These are phyloP conservation scores for Lobophora halterata DNA, from an alignment of 2,888 invertebrate genomes.

Conservation along the genomic window DNA sequence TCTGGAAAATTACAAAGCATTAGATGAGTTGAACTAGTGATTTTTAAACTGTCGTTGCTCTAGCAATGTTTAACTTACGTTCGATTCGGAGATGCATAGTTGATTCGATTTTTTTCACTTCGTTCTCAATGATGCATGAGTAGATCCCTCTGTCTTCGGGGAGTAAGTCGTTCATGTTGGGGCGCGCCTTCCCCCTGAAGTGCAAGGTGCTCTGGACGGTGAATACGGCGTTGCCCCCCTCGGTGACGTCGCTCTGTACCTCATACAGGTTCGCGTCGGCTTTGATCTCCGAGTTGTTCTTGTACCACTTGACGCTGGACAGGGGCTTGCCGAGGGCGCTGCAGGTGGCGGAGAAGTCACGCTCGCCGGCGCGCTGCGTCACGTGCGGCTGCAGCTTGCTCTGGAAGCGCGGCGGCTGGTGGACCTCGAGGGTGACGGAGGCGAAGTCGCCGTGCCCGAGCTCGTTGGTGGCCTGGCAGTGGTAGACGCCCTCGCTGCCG, in stretches of 20 bases:
- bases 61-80: too few species aligned
- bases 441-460: slow-evolving; percentile 92
- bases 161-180: slow-evolving; percentile 87
- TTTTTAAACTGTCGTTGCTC: too few species aligned
- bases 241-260: slow-evolving; percentile 88
- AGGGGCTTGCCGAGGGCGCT: slow-evolving; percentile 94
- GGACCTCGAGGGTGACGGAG: slow-evolving; percentile 91
- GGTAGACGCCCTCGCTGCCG: slow-evolving; percentile 93
- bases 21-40: background rate
- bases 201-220: slow-evolving; percentile 91
- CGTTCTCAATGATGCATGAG: slow-evolving; percentile 93
- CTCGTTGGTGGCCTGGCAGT: slow-evolving; percentile 94
- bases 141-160: slow-evolving; percentile 94
- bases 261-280: slow-evolving; percentile 90
- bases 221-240: slow-evolving; percentile 88
- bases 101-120: slow-evolving; percentile 92
- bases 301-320: slow-evolving; percentile 91
- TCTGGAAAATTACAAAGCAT: slow-evolving; percentile 70
- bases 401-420: slow-evolving; percentile 93
- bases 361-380: slow-evolving; percentile 89
- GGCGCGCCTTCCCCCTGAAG: slow-evolving; percentile 89
- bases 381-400: slow-evolving; percentile 91
- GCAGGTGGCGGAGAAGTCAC: slow-evolving; percentile 89
- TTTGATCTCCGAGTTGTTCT: slow-evolving; percentile 90
- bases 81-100: slow-evolving; percentile 95